These are phyloP conservation scores for Petromus typicus DNA, from an alignment of 2,113 vertebrate species.

Conservation along the genomic window DNA sequence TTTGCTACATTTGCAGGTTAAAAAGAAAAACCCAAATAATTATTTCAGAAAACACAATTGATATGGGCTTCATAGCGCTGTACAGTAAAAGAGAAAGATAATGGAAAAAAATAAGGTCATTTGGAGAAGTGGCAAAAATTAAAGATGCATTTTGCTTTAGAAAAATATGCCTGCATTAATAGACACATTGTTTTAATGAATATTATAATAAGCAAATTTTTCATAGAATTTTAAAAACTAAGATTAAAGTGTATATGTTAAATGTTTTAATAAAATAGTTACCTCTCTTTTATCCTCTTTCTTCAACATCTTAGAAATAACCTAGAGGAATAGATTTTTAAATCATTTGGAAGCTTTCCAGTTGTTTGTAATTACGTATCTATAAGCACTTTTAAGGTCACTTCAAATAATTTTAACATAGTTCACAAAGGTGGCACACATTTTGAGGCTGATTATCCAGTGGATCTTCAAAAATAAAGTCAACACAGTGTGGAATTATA, in stretches of 20 bases:
- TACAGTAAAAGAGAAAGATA: neutral
- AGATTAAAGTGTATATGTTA: neutral
- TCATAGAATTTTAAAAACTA: neutral
- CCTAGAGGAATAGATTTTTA: neutral
- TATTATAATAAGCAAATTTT: neutral
- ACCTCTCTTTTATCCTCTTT: neutral
- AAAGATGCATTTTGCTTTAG: neutral
- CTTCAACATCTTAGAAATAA: constrained; percentile 21
- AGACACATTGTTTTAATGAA: neutral
- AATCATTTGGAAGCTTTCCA: neutral
- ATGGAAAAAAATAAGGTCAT: neutral
- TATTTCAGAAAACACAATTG: neutral
- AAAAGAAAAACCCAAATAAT: neutral
- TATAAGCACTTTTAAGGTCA: constrained; percentile 20
- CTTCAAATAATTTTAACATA: constrained; percentile 28
- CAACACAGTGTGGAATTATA: neutral
- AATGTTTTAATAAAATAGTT: neutral
- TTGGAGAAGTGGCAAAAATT: neutral
- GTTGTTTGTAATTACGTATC: neutral
- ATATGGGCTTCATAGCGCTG: neutral
- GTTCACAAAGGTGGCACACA: neutral
- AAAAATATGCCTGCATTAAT: neutral
- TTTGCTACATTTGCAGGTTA: neutral
- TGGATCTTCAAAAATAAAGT: neutral
- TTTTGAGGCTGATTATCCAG: constrained; percentile 11